Evolutionary conservation across 2,888 invertebrate species (phyloP), one percentile per base, ranked within the genome.

Genomic region (Lucinisca nassula): DNA sequence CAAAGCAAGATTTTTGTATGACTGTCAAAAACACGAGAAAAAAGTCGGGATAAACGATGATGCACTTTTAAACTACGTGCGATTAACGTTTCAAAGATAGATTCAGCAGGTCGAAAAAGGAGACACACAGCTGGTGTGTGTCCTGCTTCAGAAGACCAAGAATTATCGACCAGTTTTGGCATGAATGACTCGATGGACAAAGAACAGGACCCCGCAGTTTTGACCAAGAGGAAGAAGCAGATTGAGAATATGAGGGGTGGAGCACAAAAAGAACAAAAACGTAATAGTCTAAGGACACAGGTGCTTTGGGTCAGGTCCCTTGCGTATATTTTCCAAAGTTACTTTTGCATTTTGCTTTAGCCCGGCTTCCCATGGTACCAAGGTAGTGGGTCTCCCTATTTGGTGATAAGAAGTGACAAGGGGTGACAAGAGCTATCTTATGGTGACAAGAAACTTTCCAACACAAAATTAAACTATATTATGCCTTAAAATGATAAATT

Each of bases 111-210:
- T 61, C 91, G 93, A 73, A 95, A 94, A 86, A 88, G 95, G 90
- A 93, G 91, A 91, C 95, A 94, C 94, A 93, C 93, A 72, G 90
- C 87, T 14, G 79, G 91, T 90, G 93, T 93, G 94, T 93, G 92
- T 92, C 89, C 84, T 49, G 81, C 84, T 32, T 70, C 58, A 24
- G 78, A 49, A 61, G 67, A 82, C 51, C 79, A 73, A 49, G 76
- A 45, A 32, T 76, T 78, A 45, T 84, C 77, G 83, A 79, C 87
- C 84, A 89, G 82, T 73, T 82, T 74, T 30, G n/a, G 17, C 32
- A 80, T 58, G 76, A 73, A 80, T 38, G 45, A 51, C 27, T 45
- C 51, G 32, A 55, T 58, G 37, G 80, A 79, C 77, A 78, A 85
- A 87, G 86, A 90, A 81, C 24, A 70, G 12, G 84, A 82, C 38